Base-by-base conservation (phyloP, 2,113 vertebrate genomes). In the Calonectris borealis region DNA sequence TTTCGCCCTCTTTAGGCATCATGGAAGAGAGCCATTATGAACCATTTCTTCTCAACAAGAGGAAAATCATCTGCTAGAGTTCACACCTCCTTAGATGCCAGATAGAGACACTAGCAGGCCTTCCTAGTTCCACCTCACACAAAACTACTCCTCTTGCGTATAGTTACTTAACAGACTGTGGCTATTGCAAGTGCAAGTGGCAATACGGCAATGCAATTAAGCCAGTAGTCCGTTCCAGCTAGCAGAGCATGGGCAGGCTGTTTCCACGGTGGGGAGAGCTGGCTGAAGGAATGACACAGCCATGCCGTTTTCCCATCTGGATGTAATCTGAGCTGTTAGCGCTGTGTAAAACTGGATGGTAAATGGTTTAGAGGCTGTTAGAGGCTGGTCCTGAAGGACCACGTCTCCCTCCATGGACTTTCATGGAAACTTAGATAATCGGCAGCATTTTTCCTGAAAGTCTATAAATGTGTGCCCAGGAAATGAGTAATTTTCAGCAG, bases 341-440 rank as follows among this genome's bases (percentile, higher is more conserved):
- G 1, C 38, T 80, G 20, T 22, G 26, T 62, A 60, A 76, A 92
- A 62, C 25, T 49, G 48, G 38, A 82, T 88, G 85, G 79, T 79
- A 90, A 95, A 83, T 48, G 46, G 31, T 70, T 96, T 87, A 87
- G 65, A 93, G 51, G 46, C 65, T 92, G 38, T 96, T 87, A 87
- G 65, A 93, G 51, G 46, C 65, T 92, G 38, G 21, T 92, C 44
- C 88, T 62, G 48, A 75, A 90, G 52, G 66, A 85, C 54, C 48
- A 60, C 0, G 0, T 76, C 66, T 94, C 36, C n/a, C 44, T 85
- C 27, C 31, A 15, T 31, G 64, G 78, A 92, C 34, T 21, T 78
- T 57, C 44, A 13, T 26, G 16, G 52, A 96, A 92, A 83, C 29
- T 92, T n/a, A 79, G 57, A 85, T 62, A 92, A 85, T 72, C 13